Percentiles rank a stretch among this genome's conserved stretches.
Conservation (phyloP, 30 jellyfish, hydroid and myxozoan genomes). For the Chrysaora quinquecirrha region DNA sequence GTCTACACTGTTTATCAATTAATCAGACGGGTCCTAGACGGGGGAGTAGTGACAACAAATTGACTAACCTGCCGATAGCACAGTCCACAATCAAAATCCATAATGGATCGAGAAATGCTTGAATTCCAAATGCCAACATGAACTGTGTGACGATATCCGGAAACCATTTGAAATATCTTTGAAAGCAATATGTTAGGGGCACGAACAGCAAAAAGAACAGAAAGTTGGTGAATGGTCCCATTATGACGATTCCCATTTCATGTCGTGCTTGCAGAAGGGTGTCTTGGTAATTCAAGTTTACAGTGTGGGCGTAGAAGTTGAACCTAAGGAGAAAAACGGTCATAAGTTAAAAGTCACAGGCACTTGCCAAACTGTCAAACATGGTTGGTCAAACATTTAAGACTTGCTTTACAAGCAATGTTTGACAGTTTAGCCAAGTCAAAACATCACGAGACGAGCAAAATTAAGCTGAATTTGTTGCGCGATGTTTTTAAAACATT, state of each 20-base stretch:
- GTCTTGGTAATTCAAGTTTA: constrained; percentile 91
- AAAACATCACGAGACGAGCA: too few relatives aligned
- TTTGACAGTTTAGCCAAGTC: too few relatives aligned
- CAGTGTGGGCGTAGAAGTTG: constrained; percentile 93
- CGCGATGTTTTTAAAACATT: too few relatives aligned
- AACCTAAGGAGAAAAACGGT: constrained; percentile 48
- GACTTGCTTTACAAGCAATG: too few relatives aligned
- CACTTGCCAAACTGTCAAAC: too few relatives aligned
- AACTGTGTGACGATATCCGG: constrained; percentile 81
- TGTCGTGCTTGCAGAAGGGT: constrained; percentile 95
- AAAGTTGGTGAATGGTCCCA: constrained; percentile 93
- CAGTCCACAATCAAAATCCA: constrained; percentile 86
- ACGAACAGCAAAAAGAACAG: constrained; percentile 55
- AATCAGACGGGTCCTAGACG: too few relatives aligned
- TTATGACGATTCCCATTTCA: constrained; percentile 90
- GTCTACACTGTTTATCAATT: too few relatives aligned
- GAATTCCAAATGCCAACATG: constrained; percentile 93
- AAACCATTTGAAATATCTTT: constrained; percentile 79
- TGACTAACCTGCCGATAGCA: constrained; percentile 73
- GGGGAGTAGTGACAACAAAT: neutral
- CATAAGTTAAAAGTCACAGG: too few relatives aligned
- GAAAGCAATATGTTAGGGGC: constrained; percentile 74
- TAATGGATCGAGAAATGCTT: constrained; percentile 84
- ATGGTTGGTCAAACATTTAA: too few relatives aligned
- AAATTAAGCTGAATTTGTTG: too few relatives aligned